Base-by-base conservation (phyloP, 2,888 invertebrate species). In the Cryptosula pallasiana region DNA sequence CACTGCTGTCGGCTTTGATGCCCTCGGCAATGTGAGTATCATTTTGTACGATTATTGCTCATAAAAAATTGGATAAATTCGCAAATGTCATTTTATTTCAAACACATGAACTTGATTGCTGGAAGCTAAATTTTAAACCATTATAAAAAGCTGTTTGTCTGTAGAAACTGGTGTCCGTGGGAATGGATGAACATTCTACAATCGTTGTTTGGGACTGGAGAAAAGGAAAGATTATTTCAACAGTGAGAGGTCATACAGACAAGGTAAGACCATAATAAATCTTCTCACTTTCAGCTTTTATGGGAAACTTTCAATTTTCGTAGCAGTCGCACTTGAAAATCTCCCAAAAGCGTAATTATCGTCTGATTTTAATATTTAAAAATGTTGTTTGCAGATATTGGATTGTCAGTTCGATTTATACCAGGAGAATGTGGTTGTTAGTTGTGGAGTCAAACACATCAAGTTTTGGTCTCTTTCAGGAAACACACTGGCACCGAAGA, bases 371-470 rank as follows among this genome's bases (percentile, higher is more conserved):
- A n/a, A n/a, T n/a, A n/a, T n/a, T n/a, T n/a, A n/a, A n/a, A n/a
- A n/a, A n/a, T n/a, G n/a, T n/a, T n/a, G n/a, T n/a, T 72, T 75
- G 25, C 75, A 84, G 83, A 81, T 84, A 9, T 84, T 85, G 79
- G 85, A 85, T 76, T 77, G 82, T 13, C 82, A 82, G 76, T 85
- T 84, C 71, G 78, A 81, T 69, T 79, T 81, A 2, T 78, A 76
- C 72, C 76, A 78, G 73, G 78, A 78, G 1, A 81, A 82, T 73
- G 75, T 74, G 1, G 73, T 85, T 2, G 83, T 82, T 5, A 84
- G 81, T 57, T 85, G 84, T 78, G 85, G 85, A 23, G 81, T 85
- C 3, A 85, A 85, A 74, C 84, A 85, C 76, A 83, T 85, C 74
- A 83, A 83, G 76, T 85, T 85, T 75, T 85, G 85, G 85, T 78